These are phyloP conservation scores for Theropithecus gelada DNA, from an alignment of 2,113 vertebrate species.

Conservation along the genomic window DNA sequence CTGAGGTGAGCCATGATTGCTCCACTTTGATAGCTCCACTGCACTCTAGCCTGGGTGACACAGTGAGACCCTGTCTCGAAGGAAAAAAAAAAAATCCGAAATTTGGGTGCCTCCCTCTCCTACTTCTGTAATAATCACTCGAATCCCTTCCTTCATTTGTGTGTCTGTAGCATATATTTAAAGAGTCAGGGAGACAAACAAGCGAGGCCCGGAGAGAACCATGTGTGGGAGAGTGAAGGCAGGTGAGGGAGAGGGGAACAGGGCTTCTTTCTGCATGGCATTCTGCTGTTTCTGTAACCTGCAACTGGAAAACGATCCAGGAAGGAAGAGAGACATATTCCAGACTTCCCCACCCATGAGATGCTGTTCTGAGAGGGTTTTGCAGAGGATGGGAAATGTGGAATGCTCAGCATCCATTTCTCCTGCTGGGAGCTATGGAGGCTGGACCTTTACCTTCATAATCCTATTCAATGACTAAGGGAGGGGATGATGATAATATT, in stretches of 20 bases:
- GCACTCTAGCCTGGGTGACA: no score
- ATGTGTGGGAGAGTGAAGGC: background rate
- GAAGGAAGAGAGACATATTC: background rate
- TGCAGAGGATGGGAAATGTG: background rate
- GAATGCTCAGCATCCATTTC: background rate
- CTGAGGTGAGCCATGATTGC: no score
- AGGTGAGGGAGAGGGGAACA: background rate
- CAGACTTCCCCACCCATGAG: no score
- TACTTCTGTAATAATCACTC: background rate
- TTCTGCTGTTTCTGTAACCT: background rate
- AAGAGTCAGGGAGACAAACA: background rate
- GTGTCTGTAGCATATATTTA: background rate
- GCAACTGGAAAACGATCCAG: background rate
- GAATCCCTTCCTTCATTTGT: background rate
- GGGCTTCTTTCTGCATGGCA: background rate
- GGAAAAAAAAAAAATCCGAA: background rate
- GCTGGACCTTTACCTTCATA: background rate
- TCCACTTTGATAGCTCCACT: no score
- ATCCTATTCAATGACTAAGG: background rate
- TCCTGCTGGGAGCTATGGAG: background rate
- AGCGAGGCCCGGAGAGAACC: background rate
- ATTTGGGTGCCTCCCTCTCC: background rate
- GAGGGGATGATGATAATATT: background rate
- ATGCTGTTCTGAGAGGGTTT: background rate
- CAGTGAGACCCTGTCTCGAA: no score